phyloP scores from a whole-genome alignment of 2,888 invertebrate species.

The Nemotelus nigrinus region DNA sequence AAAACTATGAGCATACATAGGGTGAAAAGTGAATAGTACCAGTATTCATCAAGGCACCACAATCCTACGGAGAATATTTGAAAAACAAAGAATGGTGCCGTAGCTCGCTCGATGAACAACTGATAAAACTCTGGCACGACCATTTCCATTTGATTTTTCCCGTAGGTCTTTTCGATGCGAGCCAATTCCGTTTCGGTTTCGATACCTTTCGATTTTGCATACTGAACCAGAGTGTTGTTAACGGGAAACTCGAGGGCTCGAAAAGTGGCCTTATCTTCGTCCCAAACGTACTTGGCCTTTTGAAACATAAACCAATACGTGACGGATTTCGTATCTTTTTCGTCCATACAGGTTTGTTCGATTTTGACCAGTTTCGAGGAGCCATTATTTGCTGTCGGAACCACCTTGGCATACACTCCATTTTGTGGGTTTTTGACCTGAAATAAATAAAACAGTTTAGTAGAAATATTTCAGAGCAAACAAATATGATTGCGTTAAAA shows the following conservation, averaged over 20 bases:
- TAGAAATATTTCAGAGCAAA: neutral
- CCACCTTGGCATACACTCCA: constrained; percentile 90
- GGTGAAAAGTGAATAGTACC: constrained; percentile 98
- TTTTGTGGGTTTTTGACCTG: constrained; percentile 79
- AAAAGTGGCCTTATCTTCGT: constrained; percentile 83
- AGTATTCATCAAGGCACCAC: constrained; percentile 99
- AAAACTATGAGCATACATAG: constrained; percentile 95
- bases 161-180: constrained; percentile 83
- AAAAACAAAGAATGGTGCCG: constrained; percentile 99
- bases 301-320: constrained; percentile 91
- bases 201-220: constrained; percentile 87
- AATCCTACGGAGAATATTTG: constrained; percentile 99
- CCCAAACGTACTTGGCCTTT: constrained; percentile 96
- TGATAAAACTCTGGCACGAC: constrained; percentile 97
- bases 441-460: constrained; percentile 57
- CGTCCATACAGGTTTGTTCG: constrained; percentile 71
- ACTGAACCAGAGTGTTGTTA: constrained; percentile 74
- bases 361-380: constrained; percentile 91
- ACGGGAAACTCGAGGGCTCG: constrained; percentile 86
- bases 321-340: constrained; percentile 66
- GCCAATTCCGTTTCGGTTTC: constrained; percentile 82
- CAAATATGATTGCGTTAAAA: too few relatives aligned
- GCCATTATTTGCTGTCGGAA: constrained; percentile 97
- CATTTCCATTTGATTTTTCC: constrained; percentile 86
- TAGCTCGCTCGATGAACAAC: constrained; percentile 95